phyloP scores from a whole-genome alignment of 2,888 invertebrate species.

The Pantelozetes paolii region DNA sequence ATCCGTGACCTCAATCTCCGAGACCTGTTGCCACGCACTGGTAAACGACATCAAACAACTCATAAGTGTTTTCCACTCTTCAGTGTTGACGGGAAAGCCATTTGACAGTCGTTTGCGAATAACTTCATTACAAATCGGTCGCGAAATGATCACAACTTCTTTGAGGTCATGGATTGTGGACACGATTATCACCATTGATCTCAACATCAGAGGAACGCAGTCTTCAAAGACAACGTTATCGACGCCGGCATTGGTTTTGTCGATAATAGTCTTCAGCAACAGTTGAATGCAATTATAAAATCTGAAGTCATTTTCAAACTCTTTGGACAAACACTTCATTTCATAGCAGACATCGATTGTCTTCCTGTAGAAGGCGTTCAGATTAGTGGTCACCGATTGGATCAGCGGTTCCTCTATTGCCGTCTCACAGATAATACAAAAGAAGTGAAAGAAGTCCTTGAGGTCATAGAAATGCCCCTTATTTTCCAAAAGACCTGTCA shows the following conservation, averaged over 20 bases:
- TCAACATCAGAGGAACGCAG: not conserved
- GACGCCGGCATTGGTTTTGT: not conserved
- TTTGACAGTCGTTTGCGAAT: not conserved
- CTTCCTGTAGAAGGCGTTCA: not conserved
- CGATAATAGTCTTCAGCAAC: not conserved
- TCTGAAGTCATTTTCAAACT: not conserved
- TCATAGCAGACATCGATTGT: not conserved
- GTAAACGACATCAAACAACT: not conserved
- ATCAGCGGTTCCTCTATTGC: not conserved
- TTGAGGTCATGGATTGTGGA: constrained; percentile 7
- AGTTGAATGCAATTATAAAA: constrained; percentile 16
- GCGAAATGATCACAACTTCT: not conserved
- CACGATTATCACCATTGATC: not conserved
- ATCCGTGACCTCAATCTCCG: not conserved
- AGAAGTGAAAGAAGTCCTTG: not conserved
- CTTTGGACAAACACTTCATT: not conserved
- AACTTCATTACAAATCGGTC: not conserved
- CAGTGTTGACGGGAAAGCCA: not conserved
- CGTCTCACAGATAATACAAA: not conserved
- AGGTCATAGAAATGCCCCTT: not conserved
- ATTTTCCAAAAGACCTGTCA: not conserved
- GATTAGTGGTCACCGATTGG: not conserved
- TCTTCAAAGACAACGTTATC: too few relatives aligned
- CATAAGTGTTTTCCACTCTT: not conserved
- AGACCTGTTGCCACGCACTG: not conserved